phyloP scores from a whole-genome alignment of 2,888 invertebrate genomes.

The Disparrhopalites patrizii region DNA sequence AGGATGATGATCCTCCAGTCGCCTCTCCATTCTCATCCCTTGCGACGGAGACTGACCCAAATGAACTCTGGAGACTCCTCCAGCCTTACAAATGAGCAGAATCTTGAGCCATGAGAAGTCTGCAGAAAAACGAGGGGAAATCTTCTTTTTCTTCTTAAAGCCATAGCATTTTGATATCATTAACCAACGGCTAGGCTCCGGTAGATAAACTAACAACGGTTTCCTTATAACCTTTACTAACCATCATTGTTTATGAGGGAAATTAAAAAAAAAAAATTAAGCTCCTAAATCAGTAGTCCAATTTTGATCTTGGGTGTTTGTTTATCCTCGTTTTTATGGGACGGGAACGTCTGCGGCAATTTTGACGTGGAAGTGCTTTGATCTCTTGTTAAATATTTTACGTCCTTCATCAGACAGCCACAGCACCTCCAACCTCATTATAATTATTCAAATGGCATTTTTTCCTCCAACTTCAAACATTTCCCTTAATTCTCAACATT shows the following conservation, averaged over 20 bases:
- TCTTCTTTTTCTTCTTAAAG: too few species aligned
- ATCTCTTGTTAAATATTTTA: constrained; percentile 7
- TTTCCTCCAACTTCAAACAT: too few species aligned
- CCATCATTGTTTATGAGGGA: too few species aligned
- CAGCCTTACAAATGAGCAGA: constrained; percentile 23
- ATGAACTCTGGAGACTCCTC: constrained; percentile 24
- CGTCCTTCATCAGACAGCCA: not conserved
- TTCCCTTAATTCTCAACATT: too few species aligned
- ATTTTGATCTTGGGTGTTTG: too few species aligned
- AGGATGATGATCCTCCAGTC: constrained; percentile 19
- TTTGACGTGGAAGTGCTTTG: too few species aligned
- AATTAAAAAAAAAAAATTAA: not conserved
- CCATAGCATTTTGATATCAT: too few species aligned
- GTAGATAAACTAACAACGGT: too few species aligned
- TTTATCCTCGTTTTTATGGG: too few species aligned
- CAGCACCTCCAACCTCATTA: constrained; percentile 20
- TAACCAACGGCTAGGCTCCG: too few species aligned
- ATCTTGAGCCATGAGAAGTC: not conserved
- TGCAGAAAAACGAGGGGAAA: not conserved
- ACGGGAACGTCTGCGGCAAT: not conserved
- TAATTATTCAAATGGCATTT: constrained; percentile 12
- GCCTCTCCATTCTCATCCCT: constrained; percentile 20
- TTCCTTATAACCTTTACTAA: too few species aligned
- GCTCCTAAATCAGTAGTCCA: too few species aligned
- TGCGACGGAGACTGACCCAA: constrained; percentile 17